Evolutionary conservation across 2,888 invertebrate genomes (phyloP), one percentile per base, ranked within the genome.

Genomic region (Eristalis arbustorum): DNA sequence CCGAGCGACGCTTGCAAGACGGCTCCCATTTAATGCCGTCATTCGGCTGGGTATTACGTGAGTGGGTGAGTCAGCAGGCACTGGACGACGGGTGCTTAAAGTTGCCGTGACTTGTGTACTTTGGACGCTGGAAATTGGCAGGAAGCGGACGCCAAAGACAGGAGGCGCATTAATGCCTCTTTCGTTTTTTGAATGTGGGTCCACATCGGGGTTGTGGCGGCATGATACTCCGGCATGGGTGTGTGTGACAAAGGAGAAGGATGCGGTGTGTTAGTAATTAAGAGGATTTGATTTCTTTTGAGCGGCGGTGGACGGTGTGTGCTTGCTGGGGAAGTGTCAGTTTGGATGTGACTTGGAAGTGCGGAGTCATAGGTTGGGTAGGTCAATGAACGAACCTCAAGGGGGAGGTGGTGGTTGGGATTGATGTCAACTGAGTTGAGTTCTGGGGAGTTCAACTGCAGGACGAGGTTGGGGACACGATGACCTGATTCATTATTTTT

Each of bases 11-110:
- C 63, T 64, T 73, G 73, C 64, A 57, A 13, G 66, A 42, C 37
- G 37, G 57, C 74, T 68, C 49, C 4, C 14, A 42, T 25, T 28
- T 76, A 68, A 76, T 62, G 68, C 42, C 62, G 59, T 59, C 75
- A 22, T 57, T 25, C 13, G 23, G n/a, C 56, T 28, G 14, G 37
- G 67, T 25, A 23, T 61, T 56, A 63, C 23, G 34, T n/a, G n/a
- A n/a, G n/a, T n/a, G n/a, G n/a, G n/a, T n/a, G n/a, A n/a, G n/a
- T n/a, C n/a, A n/a, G n/a, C n/a, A n/a, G n/a, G n/a, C n/a, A n/a
- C n/a, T n/a, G n/a, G n/a, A n/a, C n/a, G n/a, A n/a, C n/a, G n/a
- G n/a, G n/a, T n/a, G 67, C 59, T 59, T n/a, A 59, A 59, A 40
- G 57, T 49, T 59, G 40, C 18, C 18, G 13, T 68, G 56, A 66